phyloP scores from a whole-genome alignment of 37 sponge, comb jelly and placozoan species.

The Aplysina aerophoba region DNA sequence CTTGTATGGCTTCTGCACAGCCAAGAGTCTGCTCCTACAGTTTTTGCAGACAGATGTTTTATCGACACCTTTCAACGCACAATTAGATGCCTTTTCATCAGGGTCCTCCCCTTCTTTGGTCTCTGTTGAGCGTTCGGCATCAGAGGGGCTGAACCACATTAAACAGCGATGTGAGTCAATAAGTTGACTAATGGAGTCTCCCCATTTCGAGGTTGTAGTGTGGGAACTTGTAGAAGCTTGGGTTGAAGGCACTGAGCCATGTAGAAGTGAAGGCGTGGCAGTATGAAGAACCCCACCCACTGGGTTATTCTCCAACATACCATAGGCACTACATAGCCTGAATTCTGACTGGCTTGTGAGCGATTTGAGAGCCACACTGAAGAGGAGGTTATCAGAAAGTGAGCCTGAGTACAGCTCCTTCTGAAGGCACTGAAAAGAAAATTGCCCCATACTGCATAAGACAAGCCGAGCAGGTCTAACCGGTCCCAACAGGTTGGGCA shows the following conservation, averaged over 20 bases:
- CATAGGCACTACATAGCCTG: neutral
- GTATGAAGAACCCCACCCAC: too few species aligned
- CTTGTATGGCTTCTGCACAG: neutral
- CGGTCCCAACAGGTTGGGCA: conserved; percentile 30
- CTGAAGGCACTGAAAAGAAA: conserved; percentile 30
- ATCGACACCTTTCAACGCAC: neutral
- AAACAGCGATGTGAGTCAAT: conserved; percentile 3
- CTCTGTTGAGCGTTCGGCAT: neutral
- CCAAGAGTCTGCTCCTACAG: neutral
- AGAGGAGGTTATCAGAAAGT: conserved; percentile 33
- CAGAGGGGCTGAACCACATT: conserved; percentile 23
- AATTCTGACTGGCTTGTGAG: conserved; percentile 15
- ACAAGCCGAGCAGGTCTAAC: conserved; percentile 24
- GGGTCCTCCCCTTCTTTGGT: neutral
- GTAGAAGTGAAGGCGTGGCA: neutral
- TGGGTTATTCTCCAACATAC: neutral
- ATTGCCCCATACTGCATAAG: conserved; percentile 1
- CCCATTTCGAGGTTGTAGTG: neutral
- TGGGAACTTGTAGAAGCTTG: too few species aligned
- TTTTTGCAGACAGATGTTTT: neutral
- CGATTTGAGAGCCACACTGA: conserved; percentile 12
- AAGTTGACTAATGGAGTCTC: conserved; percentile 8
- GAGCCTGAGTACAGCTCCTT: conserved; percentile 16
- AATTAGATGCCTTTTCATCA: neutral
- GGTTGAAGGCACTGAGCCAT: too few species aligned